Evolutionary conservation across 2,888 invertebrate genomes (phyloP).

Genomic region (Cephus pygmeus): DNA sequence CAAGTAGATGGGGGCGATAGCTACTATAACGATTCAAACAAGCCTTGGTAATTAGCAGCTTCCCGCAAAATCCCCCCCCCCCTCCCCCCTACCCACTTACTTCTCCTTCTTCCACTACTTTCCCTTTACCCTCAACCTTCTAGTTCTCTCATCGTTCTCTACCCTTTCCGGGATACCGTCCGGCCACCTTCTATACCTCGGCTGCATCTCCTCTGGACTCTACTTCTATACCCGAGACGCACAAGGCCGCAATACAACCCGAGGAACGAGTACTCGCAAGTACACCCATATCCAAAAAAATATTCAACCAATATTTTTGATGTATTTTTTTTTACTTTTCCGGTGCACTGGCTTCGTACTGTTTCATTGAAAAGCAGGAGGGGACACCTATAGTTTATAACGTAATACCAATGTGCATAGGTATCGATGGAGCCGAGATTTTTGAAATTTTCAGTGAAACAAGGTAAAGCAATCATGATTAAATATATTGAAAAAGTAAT

Average conservation of each 20-base stretch:
- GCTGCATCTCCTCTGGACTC: not conserved
- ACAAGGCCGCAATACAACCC: not conserved
- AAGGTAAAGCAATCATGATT: not conserved
- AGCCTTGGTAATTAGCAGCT: constrained; percentile 52
- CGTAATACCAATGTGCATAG: not conserved
- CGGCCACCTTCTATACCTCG: not conserved
- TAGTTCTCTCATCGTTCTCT: not conserved
- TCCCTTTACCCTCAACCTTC: not conserved
- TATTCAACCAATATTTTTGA: not conserved
- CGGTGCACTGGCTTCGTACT: not conserved
- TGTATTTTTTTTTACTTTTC: not conserved
- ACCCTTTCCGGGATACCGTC: not conserved
- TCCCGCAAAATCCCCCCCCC: constrained; percentile 30
- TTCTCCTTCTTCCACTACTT: not conserved
- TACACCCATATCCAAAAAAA: not conserved
- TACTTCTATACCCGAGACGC: not conserved
- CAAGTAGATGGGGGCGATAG: constrained; percentile 32
- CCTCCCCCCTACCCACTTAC: not conserved
- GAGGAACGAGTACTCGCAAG: not conserved
- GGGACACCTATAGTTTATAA: not conserved
- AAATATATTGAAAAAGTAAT: not conserved
- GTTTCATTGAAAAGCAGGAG: not conserved
- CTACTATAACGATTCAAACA: constrained; percentile 47
- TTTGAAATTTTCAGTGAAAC: not conserved
- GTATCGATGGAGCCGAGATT: not conserved